Evolutionary conservation across 2,888 invertebrate genomes (phyloP).

Genomic region (Drosophila planitibia): DNA sequence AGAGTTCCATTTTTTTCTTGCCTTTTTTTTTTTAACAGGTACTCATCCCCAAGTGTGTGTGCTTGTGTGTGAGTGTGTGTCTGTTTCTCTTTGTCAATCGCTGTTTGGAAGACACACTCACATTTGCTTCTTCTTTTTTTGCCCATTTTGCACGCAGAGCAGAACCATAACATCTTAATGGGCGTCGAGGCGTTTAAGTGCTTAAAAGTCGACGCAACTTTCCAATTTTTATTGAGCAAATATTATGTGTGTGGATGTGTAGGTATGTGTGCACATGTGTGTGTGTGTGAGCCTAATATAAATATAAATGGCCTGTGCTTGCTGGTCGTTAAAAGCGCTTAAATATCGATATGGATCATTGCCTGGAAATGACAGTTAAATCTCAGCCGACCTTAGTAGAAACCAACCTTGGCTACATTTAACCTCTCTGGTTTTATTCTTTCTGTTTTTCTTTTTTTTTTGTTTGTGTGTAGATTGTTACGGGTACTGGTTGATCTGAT

Average conservation of each 20-base stretch:
- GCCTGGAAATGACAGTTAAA: slow-evolving; percentile 59
- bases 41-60: not conserved
- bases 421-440: slow-evolving; percentile 1
- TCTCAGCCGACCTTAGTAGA: slow-evolving; percentile 33
- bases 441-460: not conserved
- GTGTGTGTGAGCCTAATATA: slow-evolving; percentile 41
- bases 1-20: not conserved
- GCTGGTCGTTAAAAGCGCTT: slow-evolving; percentile 71
- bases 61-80: not conserved
- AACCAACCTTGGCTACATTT: slow-evolving; percentile 4
- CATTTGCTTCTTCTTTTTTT: not conserved
- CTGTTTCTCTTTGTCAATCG: slow-evolving; percentile 11
- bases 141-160: slow-evolving; percentile 17
- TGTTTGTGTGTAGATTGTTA: slow-evolving; percentile 2
- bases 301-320: slow-evolving; percentile 42
- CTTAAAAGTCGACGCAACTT: slow-evolving; percentile 62
- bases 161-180: slow-evolving; percentile 51
- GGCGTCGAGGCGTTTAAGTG: slow-evolving; percentile 63
- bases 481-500: not conserved
- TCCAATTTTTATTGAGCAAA: slow-evolving; percentile 73
- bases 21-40: slow-evolving; percentile 1
- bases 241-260: slow-evolving; percentile 32
- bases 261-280: slow-evolving; percentile 25
- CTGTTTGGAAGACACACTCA: slow-evolving; percentile 19
- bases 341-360: slow-evolving; percentile 76